A percentile compares a stretch with the other conserved stretches of the same genome.
Conservation (phyloP, 2,888 invertebrate genomes). For the Latrodectus hesperus region DNA sequence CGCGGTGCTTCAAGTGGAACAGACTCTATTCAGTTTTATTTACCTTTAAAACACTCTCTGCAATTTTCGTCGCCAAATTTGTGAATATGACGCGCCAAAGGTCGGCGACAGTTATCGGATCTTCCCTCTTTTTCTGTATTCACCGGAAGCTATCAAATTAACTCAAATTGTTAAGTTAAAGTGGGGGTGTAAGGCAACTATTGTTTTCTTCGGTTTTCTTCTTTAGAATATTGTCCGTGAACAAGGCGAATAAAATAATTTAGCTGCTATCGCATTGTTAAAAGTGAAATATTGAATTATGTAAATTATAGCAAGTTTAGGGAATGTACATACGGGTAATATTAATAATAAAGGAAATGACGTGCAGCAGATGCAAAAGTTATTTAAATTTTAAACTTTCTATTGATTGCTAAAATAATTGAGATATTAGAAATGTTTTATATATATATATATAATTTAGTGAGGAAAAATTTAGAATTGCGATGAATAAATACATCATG, state of each 20-base stretch:
- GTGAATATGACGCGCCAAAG: slow-evolving; percentile 13
- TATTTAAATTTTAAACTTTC: too few species aligned
- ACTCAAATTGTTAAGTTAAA: slow-evolving; percentile 7
- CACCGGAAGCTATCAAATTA: slow-evolving; percentile 35
- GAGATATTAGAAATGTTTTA: too few species aligned
- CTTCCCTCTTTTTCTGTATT: neutral
- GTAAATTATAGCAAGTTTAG: too few species aligned
- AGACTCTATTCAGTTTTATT: neutral
- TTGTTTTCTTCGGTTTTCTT: slow-evolving; percentile 34
- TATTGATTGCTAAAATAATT: too few species aligned
- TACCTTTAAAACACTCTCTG: slow-evolving; percentile 27
- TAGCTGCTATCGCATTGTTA: neutral
- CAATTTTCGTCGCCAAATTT: slow-evolving; percentile 30
- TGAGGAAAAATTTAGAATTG: too few species aligned
- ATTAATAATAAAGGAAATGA: too few species aligned
- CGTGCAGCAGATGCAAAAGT: too few species aligned
- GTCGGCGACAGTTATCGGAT: neutral
- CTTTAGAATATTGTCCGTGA: neutral
- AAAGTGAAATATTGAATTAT: too few species aligned
- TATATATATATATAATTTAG: too few species aligned
- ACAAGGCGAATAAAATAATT: slow-evolving; percentile 27
- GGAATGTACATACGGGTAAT: too few species aligned
- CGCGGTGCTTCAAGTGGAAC: slow-evolving; percentile 5
- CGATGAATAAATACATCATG: too few species aligned
- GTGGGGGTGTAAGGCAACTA: slow-evolving; percentile 12